Evolutionary conservation across 2,797 vertebrate species (phyloP).

Genomic region (Acanthurus lineatus): DNA sequence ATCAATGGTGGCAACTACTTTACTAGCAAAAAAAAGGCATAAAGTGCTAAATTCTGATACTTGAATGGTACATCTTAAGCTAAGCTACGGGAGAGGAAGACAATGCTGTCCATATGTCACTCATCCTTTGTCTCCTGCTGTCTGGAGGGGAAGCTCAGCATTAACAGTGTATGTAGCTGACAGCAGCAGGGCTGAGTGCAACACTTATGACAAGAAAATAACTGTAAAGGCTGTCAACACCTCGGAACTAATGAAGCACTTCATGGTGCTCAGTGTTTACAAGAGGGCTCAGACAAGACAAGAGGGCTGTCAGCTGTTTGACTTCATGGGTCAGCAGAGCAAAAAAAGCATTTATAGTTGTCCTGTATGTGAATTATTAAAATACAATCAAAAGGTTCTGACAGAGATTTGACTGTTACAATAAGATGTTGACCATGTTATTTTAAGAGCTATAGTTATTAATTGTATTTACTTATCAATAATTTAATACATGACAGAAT

Average conservation of each 20-base stretch:
- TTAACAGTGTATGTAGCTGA: slow-evolving; percentile 30
- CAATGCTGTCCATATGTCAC: slow-evolving; percentile 31
- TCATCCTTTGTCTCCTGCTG: slow-evolving; percentile 31
- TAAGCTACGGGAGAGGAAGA: slow-evolving; percentile 26
- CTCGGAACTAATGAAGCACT: slow-evolving; percentile 31
- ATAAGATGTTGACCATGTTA: background rate
- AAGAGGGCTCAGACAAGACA: background rate
- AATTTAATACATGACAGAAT: background rate
- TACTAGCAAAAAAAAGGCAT: background rate
- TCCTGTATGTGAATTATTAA: background rate
- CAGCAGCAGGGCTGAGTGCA: background rate
- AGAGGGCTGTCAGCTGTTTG: background rate
- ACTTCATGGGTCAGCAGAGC: background rate
- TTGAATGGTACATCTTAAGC: slow-evolving; percentile 25
- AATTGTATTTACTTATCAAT: no score
- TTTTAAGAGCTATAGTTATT: no score
- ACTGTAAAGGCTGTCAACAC: slow-evolving; percentile 28
- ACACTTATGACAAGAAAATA: slow-evolving; percentile 18
- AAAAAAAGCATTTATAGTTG: background rate
- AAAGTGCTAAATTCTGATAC: slow-evolving; percentile 8
- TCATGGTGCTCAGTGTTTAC: slow-evolving; percentile 1
- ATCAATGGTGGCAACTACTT: background rate
- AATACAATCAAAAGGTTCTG: background rate
- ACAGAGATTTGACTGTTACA: background rate
- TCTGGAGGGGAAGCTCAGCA: slow-evolving; percentile 28